phyloP scores from a whole-genome alignment of 2,113 vertebrate genomes.

The Oreochromis aureus region DNA sequence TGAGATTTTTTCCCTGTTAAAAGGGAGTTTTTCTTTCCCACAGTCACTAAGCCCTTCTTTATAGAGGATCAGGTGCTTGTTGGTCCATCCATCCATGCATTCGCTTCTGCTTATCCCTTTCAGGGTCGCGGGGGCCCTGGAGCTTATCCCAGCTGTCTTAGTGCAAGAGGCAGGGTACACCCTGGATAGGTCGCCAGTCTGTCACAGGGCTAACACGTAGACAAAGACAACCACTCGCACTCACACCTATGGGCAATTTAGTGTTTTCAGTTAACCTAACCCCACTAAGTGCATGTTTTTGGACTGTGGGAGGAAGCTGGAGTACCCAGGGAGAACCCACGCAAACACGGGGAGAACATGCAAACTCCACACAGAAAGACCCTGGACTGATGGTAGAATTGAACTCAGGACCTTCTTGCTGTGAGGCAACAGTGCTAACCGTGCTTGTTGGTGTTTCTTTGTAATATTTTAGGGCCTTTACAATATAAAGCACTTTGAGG shows the following conservation, averaged over 20 bases:
- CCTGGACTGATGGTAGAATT: not conserved
- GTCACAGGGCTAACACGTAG: not conserved
- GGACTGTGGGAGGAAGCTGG: not conserved
- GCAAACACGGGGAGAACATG: not conserved
- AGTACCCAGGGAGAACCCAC: not conserved
- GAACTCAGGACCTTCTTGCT: not conserved
- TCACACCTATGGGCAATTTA: too few species aligned
- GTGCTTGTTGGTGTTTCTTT: not conserved
- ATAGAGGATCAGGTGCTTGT: not conserved
- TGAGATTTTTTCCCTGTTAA: not conserved
- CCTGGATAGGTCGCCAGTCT: not conserved
- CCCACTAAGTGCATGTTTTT: not conserved
- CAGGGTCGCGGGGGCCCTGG: not conserved
- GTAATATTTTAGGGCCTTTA: not conserved
- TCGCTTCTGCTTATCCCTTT: fast-evolving
- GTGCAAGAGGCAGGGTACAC: not conserved
- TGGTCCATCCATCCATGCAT: not conserved
- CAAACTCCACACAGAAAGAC: not conserved
- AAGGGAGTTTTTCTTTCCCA: not conserved
- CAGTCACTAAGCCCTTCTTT: not conserved
- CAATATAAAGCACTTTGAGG: not conserved
- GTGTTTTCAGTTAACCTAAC: not conserved
- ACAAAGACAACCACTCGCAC: not conserved
- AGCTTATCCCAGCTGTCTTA: not conserved
- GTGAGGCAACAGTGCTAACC: not conserved